Evolutionary conservation across 2,888 invertebrate genomes (phyloP).

Genomic region (Anoplius nigerrimus): DNA sequence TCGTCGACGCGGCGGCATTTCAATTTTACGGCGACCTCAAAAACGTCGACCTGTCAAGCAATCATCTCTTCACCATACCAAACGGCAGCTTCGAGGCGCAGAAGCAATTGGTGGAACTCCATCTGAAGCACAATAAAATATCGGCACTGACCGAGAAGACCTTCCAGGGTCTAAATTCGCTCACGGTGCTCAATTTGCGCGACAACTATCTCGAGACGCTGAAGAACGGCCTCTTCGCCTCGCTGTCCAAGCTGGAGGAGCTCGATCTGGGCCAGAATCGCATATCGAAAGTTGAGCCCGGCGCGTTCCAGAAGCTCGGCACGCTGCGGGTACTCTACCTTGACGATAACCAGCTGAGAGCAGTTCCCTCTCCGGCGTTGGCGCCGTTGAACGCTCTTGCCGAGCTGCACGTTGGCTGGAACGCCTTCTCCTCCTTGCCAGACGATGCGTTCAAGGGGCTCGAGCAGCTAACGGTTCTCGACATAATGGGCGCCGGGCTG

Average conservation of each 20-base stretch:
- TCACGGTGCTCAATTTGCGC: conserved; percentile 88
- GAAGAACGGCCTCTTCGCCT: conserved; percentile 84
- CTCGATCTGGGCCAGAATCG: conserved; percentile 91
- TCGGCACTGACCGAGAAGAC: conserved; percentile 87
- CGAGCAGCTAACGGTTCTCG: conserved; percentile 84
- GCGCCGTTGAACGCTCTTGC: conserved; percentile 86
- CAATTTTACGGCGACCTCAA: conserved; percentile 92
- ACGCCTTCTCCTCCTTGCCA: conserved; percentile 85
- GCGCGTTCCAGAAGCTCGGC: conserved; percentile 85
- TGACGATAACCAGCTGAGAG: conserved; percentile 88
- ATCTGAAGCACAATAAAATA: conserved; percentile 90
- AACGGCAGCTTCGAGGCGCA: conserved; percentile 87
- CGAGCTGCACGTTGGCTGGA: conserved; percentile 89
- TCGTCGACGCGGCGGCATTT: conserved; percentile 89
- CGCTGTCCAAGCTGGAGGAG: conserved; percentile 87
- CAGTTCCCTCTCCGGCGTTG: conserved; percentile 86
- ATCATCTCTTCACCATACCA: conserved; percentile 89
- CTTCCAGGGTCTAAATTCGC: conserved; percentile 85
- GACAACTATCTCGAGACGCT: conserved; percentile 89
- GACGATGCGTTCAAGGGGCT: conserved; percentile 88
- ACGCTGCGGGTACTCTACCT: conserved; percentile 88
- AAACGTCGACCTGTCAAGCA: conserved; percentile 89
- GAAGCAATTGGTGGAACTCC: conserved; percentile 87
- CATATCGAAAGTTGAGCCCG: conserved; percentile 86
- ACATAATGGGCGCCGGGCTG: conserved; percentile 88